Conservation (phyloP, 2,888 invertebrate genomes). For the Drosophila kanekoi region DNA sequence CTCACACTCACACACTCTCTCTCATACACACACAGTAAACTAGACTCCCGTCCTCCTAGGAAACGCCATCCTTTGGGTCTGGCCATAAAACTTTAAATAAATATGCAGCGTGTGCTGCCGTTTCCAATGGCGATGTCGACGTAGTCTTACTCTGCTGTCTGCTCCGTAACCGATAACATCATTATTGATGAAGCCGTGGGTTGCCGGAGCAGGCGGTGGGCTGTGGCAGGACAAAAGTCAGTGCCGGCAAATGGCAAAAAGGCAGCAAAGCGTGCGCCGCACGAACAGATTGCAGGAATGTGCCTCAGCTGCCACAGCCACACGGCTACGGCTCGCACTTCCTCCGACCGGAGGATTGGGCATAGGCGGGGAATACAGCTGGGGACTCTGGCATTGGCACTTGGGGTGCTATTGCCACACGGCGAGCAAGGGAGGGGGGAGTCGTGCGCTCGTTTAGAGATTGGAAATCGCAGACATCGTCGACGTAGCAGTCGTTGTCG, state of each 20-base stretch:
- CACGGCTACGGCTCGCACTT: constrained; percentile 55
- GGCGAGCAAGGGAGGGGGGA: constrained; percentile 20
- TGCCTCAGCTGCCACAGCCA: constrained; percentile 57
- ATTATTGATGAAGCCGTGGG: constrained; percentile 73
- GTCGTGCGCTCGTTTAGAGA: constrained; percentile 71
- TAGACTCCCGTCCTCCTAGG: constrained; percentile 25
- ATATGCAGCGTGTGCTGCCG: constrained; percentile 72
- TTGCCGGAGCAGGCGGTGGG: constrained; percentile 39
- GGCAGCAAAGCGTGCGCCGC: constrained; percentile 60
- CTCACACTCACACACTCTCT: constrained; percentile 1
- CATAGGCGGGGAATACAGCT: constrained; percentile 24
- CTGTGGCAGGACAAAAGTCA: constrained; percentile 52
- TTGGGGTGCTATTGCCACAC: constrained; percentile 25
- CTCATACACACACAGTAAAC: constrained; percentile 7
- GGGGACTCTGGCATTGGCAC: constrained; percentile 36
- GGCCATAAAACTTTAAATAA: constrained; percentile 76
- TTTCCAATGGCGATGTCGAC: constrained; percentile 32
- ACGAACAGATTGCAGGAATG: constrained; percentile 77
- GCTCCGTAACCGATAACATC: constrained; percentile 75
- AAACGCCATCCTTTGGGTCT: constrained; percentile 50
- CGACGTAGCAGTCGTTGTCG: constrained; percentile 67
- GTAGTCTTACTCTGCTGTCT: constrained; percentile 53
- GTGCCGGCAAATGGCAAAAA: constrained; percentile 69
- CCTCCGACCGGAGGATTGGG: constrained; percentile 25
- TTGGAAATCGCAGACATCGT: constrained; percentile 76